These are phyloP conservation scores for Syrrhaptes paradoxus DNA, from an alignment of 2,113 vertebrate species.

Conservation along the genomic window DNA sequence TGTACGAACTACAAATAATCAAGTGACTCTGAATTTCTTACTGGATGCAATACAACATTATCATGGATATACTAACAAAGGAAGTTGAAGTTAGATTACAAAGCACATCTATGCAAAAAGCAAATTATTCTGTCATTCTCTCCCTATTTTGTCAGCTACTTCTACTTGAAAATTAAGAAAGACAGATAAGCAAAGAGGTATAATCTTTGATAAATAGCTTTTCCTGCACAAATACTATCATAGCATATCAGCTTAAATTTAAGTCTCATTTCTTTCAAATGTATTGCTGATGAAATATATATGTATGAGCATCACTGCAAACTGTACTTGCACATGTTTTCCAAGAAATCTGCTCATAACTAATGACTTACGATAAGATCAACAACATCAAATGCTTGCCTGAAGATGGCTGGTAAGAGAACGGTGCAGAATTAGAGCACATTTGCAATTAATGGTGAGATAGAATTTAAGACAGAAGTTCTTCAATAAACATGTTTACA, in stretches of 20 bases:
- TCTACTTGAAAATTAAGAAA: neutral
- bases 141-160: neutral
- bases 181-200: neutral
- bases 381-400: neutral
- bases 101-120: neutral
- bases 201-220: neutral
- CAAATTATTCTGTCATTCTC: neutral
- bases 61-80: neutral
- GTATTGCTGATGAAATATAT: neutral
- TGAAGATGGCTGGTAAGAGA: neutral
- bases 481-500: neutral
- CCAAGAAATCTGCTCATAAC: neutral
- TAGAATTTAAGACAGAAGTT: neutral
- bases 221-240: neutral
- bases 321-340: neutral
- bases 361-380: neutral
- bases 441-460: neutral
- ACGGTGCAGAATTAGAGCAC: neutral
- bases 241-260: neutral
- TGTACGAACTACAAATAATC: neutral
- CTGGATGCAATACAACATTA: neutral
- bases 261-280: neutral
- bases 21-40: neutral
- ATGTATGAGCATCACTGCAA: neutral
- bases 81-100: neutral